Conservation (phyloP, 2,888 invertebrate genomes). For the Chrysotoxum bicinctum region DNA sequence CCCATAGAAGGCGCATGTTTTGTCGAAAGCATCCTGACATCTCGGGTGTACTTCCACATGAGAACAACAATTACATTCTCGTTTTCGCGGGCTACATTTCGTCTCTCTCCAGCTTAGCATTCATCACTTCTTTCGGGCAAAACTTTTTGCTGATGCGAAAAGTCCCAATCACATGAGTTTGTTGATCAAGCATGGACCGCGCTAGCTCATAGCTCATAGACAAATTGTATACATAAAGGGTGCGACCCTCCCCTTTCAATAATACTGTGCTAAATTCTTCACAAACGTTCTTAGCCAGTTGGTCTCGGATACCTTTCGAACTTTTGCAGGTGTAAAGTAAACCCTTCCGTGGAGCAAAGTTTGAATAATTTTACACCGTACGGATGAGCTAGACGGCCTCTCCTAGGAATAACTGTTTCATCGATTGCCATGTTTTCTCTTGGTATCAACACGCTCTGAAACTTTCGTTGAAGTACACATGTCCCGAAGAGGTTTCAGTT, state of each 20-base stretch:
- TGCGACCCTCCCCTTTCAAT: background rate
- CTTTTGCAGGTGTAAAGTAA: too few species aligned
- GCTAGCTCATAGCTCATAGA: conserved; percentile 38
- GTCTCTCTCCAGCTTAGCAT: conserved; percentile 46
- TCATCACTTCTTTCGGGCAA: conserved; percentile 44
- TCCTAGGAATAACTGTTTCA: conserved; percentile 61
- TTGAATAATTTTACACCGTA: conserved; percentile 61
- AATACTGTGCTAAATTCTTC: too few species aligned
- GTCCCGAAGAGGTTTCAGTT: conserved; percentile 25
- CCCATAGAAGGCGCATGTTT: conserved; percentile 76
- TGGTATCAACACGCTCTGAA: conserved; percentile 48
- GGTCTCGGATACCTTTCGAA: too few species aligned
- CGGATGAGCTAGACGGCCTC: conserved; percentile 57
- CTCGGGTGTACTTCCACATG: conserved; percentile 61
- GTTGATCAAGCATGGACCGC: conserved; percentile 14
- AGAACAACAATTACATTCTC: conserved; percentile 75
- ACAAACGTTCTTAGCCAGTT: too few species aligned
- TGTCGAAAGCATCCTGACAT: conserved; percentile 76
- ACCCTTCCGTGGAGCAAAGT: background rate
- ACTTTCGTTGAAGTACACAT: conserved; percentile 52
- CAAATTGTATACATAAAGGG: conserved; percentile 12
- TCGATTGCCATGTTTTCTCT: conserved; percentile 55
- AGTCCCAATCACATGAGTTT: conserved; percentile 53
- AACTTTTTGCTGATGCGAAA: conserved; percentile 46
- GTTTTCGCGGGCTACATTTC: conserved; percentile 75